Base-by-base conservation (phyloP, 1,140 invertebrate genomes). In the Phocides pigmalion region DNA sequence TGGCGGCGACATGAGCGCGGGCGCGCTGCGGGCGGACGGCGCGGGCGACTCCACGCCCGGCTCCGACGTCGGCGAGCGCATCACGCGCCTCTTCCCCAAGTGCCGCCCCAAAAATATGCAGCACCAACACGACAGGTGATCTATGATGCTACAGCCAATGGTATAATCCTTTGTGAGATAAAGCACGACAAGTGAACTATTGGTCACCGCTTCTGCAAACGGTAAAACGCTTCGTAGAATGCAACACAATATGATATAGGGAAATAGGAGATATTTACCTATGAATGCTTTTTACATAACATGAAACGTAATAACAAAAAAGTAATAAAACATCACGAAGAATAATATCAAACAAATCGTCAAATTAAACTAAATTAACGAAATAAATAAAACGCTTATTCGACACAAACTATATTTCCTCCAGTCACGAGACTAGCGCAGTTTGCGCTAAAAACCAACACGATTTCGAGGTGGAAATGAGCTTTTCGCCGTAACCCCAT, bases 1-100 rank as follows among this genome's bases (percentile, higher is more conserved):
- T 77, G 78, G 76, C 64, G 78, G 76, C 76, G 84, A 71, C 70
- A 91, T 90, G 88, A 90, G 84, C 81, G 79, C 85, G 80, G 80
- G 82, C 62, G 78, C 80, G 72, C 81, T 80, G 72, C 80, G 81
- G 72, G 63, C 75, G 76, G 79, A 78, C 79, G 76, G 77, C 77
- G 75, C 81, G 74, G 81, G 82, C 82, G 85, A 84, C 84, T 84
- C 71, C 81, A 86, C 90, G 92, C 75, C 92, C 89, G 78, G 76
- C 86, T 76, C 84, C 68, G 83, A 92, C 92, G 73, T 79, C 64
- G 94, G 94, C 85, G 95, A 96, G 92, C 94, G 95, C 87, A 96
- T 97, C 90, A 95, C 95, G 74, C 94, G 95, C 84, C 93, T 97
- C 67, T 97, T 97, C 92, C 95, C 96, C 69, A 96, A 96, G 94